Evolutionary conservation across 2,888 invertebrate genomes (phyloP).

Genomic region (Plutella xylostella): DNA sequence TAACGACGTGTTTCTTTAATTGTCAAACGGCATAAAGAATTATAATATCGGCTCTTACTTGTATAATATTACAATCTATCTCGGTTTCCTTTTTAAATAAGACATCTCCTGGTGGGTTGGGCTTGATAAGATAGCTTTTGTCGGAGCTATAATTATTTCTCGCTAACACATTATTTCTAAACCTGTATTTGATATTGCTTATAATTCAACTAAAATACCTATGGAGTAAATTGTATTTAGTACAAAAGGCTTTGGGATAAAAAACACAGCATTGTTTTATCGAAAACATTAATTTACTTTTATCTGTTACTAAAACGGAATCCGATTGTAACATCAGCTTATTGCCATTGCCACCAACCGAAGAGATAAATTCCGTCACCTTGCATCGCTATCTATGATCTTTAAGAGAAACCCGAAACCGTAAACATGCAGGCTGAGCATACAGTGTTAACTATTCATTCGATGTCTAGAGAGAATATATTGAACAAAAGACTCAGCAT

Average conservation of each 20-base stretch:
- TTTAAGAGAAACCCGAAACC: constrained; percentile 66
- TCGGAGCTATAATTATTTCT: no score
- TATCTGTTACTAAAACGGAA: constrained; percentile 33
- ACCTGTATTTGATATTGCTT: no score
- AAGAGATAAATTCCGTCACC: constrained; percentile 57
- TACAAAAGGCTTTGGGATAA: no score
- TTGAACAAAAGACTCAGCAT: constrained; percentile 67
- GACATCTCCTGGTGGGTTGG: no score
- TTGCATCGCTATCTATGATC: constrained; percentile 49
- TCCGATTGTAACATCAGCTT: constrained; percentile 61
- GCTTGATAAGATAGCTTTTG: no score
- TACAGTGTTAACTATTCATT: constrained; percentile 64
- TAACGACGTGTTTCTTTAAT: constrained; percentile 61
- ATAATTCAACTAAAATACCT: no score
- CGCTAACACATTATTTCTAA: no score
- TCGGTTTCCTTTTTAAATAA: background rate
- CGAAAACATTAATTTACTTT: no score
- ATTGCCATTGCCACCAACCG: constrained; percentile 56
- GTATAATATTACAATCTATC: constrained; percentile 1
- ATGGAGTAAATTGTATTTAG: no score
- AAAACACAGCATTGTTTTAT: no score
- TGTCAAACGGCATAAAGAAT: constrained; percentile 38
- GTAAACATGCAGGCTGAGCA: constrained; percentile 60
- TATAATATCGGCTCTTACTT: constrained; percentile 7
- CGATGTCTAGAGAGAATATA: constrained; percentile 56